phyloP scores from a whole-genome alignment of 2,113 vertebrate genomes.

The Colinus virginianus region DNA sequence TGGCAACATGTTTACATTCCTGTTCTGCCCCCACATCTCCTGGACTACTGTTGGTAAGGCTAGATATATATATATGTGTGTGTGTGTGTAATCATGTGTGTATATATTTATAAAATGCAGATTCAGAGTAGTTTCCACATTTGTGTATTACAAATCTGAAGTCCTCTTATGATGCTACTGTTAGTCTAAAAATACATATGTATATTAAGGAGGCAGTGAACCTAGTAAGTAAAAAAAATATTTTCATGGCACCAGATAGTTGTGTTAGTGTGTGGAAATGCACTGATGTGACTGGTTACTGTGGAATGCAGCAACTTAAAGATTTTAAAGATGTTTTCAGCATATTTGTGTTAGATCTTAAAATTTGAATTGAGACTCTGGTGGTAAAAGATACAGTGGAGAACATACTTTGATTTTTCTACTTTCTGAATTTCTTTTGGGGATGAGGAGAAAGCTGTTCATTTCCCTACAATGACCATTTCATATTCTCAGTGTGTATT shows the following conservation, averaged over 20 bases:
- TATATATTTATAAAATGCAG: neutral
- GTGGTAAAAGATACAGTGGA: neutral
- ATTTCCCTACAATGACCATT: neutral
- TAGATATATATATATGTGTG: neutral
- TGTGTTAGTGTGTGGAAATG: neutral
- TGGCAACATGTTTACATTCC: constrained; percentile 99
- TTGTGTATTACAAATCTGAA: neutral
- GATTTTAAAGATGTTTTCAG: neutral
- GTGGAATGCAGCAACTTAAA: neutral
- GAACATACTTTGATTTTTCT: neutral
- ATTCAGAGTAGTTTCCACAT: neutral
- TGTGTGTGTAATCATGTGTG: neutral
- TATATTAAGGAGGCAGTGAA: neutral
- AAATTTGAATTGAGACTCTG: neutral
- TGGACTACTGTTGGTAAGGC: constrained; percentile 99
- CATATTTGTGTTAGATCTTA: neutral
- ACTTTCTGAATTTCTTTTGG: neutral
- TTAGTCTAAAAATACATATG: neutral
- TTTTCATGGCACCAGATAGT: neutral
- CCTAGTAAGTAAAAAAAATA: neutral
- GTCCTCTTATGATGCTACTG: neutral
- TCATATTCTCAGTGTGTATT: neutral
- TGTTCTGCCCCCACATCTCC: constrained; percentile 92
- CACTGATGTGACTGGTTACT: neutral
- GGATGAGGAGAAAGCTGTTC: neutral